Percentiles rank a stretch among this genome's conserved stretches.
Conservation (phyloP, 2,113 vertebrate genomes). For the Delphinapterus leucas region DNA sequence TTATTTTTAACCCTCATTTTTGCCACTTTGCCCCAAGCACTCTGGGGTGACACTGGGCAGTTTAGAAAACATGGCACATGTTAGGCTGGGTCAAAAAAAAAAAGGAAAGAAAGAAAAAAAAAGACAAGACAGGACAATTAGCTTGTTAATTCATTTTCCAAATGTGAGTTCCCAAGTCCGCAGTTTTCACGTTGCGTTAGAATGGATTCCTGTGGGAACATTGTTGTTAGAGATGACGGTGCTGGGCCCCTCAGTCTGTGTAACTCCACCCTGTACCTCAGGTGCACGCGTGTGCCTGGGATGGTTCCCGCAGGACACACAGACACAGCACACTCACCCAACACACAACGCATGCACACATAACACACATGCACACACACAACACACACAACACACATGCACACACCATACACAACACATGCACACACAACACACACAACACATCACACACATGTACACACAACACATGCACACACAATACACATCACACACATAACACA, state of each 20-base stretch:
- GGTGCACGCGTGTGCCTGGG: too few species aligned
- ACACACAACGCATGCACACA: too few species aligned
- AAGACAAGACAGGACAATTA: background rate
- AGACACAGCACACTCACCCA: too few species aligned
- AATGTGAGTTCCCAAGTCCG: background rate
- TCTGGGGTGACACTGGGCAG: background rate
- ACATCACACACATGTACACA: too few species aligned
- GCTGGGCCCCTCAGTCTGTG: background rate
- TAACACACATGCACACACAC: too few species aligned
- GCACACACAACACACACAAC: too few species aligned
- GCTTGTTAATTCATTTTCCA: background rate
- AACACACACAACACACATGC: too few species aligned
- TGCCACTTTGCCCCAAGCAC: background rate
- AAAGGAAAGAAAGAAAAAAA: background rate
- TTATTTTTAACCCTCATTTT: background rate
- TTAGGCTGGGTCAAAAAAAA: background rate
- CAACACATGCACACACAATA: too few species aligned
- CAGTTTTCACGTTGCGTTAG: background rate
- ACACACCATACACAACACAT: too few species aligned
- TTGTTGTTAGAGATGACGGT: background rate
- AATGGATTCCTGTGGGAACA: background rate
- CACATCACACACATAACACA: too few species aligned
- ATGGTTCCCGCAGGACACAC: too few species aligned
- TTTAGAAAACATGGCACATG: background rate
- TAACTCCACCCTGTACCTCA: background rate